Evolutionary conservation across 2,797 vertebrate genomes (phyloP), one percentile per base, ranked within the genome.

Genomic region (Chelidonichthys spinosus): DNA sequence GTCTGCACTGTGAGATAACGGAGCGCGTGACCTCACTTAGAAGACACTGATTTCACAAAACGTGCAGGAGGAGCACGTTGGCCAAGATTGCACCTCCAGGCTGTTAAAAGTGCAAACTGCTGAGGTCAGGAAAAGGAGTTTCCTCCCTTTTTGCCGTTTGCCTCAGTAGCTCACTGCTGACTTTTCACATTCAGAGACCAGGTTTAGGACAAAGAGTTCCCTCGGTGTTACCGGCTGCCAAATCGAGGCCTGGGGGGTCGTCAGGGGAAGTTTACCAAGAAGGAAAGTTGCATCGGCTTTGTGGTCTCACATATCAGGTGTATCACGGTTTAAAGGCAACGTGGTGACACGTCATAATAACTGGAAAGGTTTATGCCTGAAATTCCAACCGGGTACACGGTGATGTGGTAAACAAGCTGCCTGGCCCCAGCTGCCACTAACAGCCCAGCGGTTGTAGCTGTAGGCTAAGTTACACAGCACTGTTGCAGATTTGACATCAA

Each of bases 61-160:
- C 62, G 84, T 25, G 54, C 53, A 36, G 59, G 13, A 73, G 64
- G 62, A 44, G 65, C 70, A 61, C 5, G 5, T 6, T 15, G 25
- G 62, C 15, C 44, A 35, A 60, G 72, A 72, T 3, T 69, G 63
- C 11, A 35, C 40, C 63, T 85, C 64, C 73, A 84, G 83, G 88
- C 83, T 69, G 50, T 2, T 39, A 17, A 73, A 17, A 6, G 36
- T 42, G 25, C 83, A 86, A 89, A 54, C 52, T 89, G 91, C 92
- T 93, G 92, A 92, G 81, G 83, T 82, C 73, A 90, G 88, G 71
- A 71, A 43, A 39, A 85, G 70, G 69, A 76, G 81, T 86, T 92
- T 87, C 87, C 86, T 85, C 64, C 56, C 39, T 68, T 86, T n/a
- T 33, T 25, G 25, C 44, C 17, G 9, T 74, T 81, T 75, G 69